Evolutionary conservation across 2,888 invertebrate genomes (phyloP).

Genomic region (Carterocephalus palaemon): DNA sequence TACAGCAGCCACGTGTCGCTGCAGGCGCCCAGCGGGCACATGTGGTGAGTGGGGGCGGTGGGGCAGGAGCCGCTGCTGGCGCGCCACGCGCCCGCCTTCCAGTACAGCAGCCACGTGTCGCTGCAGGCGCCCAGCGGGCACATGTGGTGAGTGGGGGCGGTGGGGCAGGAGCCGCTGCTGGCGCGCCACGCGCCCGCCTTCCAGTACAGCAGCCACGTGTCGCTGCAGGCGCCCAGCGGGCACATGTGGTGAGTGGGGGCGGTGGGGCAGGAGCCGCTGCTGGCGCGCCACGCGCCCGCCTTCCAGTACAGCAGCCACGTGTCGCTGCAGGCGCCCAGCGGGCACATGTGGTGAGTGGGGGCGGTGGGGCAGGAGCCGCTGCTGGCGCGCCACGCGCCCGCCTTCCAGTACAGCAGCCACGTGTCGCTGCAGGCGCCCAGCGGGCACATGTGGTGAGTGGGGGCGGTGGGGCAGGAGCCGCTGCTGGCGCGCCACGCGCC

Average conservation of each 20-base stretch:
- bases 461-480: slow-evolving; percentile 92
- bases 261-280: slow-evolving; percentile 91
- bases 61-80: slow-evolving; percentile 95
- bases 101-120: slow-evolving; percentile 93
- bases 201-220: slow-evolving; percentile 98
- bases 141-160: too few species aligned
- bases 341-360: too few species aligned
- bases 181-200: slow-evolving; percentile 94
- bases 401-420: slow-evolving; percentile 98
- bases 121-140: slow-evolving; percentile 96
- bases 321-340: slow-evolving; percentile 95
- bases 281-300: slow-evolving; percentile 98
- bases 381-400: slow-evolving; percentile 90
- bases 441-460: slow-evolving; percentile 99
- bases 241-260: slow-evolving; percentile 98
- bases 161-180: slow-evolving; percentile 98
- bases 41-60: slow-evolving; percentile 95
- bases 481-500: slow-evolving; percentile 97
- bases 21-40: slow-evolving; percentile 98
- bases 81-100: slow-evolving; percentile 98
- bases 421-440: slow-evolving; percentile 97
- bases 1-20: slow-evolving; percentile 98
- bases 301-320: slow-evolving; percentile 96
- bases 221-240: slow-evolving; percentile 97
- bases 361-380: slow-evolving; percentile 99